A percentile compares a stretch with the other conserved stretches of the same genome.
Evolutionary conservation across 1,140 invertebrate species (phyloP).

Genomic region (Drosophila busckii): DNA sequence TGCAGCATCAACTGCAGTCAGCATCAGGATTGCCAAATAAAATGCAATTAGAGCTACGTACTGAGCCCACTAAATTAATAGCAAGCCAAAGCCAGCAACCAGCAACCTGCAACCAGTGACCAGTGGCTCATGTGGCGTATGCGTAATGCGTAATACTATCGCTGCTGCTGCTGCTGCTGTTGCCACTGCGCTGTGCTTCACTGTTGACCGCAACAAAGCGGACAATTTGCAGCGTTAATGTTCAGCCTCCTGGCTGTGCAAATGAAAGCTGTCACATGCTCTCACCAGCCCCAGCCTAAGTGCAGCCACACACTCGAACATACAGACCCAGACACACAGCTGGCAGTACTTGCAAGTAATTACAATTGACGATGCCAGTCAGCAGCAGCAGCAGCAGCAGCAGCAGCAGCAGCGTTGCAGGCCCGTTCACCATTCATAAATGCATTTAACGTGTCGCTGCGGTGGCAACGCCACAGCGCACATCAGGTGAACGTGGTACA

Average conservation of each 20-base stretch:
- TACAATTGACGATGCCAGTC: constrained; percentile 60
- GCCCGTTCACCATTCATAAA: constrained; percentile 50
- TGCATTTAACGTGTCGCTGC: constrained; percentile 58
- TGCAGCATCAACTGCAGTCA: constrained; percentile 7
- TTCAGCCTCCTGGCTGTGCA: constrained; percentile 38
- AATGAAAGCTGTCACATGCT: constrained; percentile 45
- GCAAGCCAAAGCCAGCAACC: constrained; percentile 26
- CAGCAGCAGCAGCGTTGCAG: constrained; percentile 6
- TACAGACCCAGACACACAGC: too few species aligned
- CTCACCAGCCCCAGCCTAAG: constrained; percentile 39
- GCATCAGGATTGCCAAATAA: constrained; percentile 46
- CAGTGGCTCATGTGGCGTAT: constrained; percentile 39
- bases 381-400: constrained; percentile 22
- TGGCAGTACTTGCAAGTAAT: constrained; percentile 61
- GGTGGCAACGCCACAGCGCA: constrained; percentile 11
- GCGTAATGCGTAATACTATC: constrained; percentile 56
- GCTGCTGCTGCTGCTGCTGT: background rate
- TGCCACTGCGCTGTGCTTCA: constrained; percentile 17
- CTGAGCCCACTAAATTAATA: constrained; percentile 67
- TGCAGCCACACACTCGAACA: constrained; percentile 26
- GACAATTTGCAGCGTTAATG: constrained; percentile 75
- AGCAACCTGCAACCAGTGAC: background rate
- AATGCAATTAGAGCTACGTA: constrained; percentile 58
- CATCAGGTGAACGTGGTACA: constrained; percentile 50
- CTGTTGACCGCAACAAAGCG: constrained; percentile 62